Base-by-base conservation (phyloP, 2,113 vertebrate genomes). In the Rissa tridactyla region DNA sequence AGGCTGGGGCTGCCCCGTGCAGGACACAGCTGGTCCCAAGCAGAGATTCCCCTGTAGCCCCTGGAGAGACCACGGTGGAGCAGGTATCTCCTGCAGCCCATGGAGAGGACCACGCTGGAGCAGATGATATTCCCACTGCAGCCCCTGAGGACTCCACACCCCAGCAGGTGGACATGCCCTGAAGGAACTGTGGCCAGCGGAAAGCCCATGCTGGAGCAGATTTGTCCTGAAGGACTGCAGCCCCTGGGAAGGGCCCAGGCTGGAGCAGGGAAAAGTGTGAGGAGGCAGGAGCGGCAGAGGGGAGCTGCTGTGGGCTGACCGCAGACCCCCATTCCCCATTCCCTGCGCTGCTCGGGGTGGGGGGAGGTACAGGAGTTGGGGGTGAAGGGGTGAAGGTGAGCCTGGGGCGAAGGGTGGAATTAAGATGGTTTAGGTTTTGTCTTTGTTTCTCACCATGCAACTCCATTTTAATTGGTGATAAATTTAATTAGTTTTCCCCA, bases 301-400 rank as follows among this genome's bases (percentile, higher is more conserved):
- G 42, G 55, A 46, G 16, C 10, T 34, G 11, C 5, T 10, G 13
- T 0, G 26, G 40, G 4, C 65, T 42, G 38, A 62, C 12, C 1
- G 2, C 26, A 58, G 55, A 13, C 21, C 6, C 61, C 15, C 5
- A 0, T 11, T 47, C 58, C 40, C 30, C 38, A 68, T 42, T 15
- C 9, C 2, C 55, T 88, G 69, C 0, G 0, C 23, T 22, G 2
- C 51, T 8, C 3, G 1, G 5, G 13, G 22, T 46, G 18, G n/a
- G 7, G 49, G 30, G 42, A 32, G 32, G 11, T 12, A 2, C 13
- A 75, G 30, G 15, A 62, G 4, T 15, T 4, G 2, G 13, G 47
- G 49, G 10, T 38, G 22, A 87, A 71, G 6, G 18, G 3, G 9
- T 14, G 25, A 85, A 61, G 44, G 9, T 44, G 34, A 62, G 4